These are phyloP conservation scores for Pangasius macronema DNA, from an alignment of 2,797 vertebrate species.

Conservation along the genomic window DNA sequence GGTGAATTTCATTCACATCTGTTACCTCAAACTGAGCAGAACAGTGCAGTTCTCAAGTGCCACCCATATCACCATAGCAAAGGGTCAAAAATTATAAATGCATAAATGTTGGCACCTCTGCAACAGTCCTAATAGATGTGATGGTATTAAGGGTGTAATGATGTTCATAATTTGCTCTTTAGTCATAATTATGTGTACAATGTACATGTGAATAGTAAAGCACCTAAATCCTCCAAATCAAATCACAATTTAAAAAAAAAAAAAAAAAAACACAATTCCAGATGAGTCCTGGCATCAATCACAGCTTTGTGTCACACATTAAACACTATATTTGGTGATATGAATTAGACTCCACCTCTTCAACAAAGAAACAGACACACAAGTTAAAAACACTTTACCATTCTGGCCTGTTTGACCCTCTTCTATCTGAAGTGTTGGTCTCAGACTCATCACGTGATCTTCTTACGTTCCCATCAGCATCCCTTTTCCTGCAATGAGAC, in stretches of 20 bases:
- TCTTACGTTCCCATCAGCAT: constrained; percentile 74
- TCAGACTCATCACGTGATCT: constrained; percentile 53
- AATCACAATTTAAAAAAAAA: not conserved
- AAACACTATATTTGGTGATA: not conserved
- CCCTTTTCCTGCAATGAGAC: constrained; percentile 79
- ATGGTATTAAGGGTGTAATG: not conserved
- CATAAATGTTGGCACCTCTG: not conserved
- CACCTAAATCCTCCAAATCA: not conserved
- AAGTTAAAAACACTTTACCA: not conserved
- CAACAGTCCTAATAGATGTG: not conserved
- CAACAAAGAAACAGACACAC: not conserved
- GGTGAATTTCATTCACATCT: not conserved
- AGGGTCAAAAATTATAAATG: not conserved
- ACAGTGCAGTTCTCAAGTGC: not conserved
- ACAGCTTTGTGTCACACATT: too few relatives aligned
- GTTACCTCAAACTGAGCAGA: not conserved
- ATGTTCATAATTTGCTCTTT: not conserved
- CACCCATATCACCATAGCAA: not conserved
- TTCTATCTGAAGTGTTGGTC: constrained; percentile 27
- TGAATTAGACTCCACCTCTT: not conserved
- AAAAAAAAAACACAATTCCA: not conserved
- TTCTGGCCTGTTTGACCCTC: constrained; percentile 26
- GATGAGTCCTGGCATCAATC: too few relatives aligned
- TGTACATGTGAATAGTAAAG: not conserved
- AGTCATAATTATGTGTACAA: not conserved